Evolutionary conservation across 2,113 vertebrate genomes (phyloP).

Genomic region (Tachuris rubrigastra): DNA sequence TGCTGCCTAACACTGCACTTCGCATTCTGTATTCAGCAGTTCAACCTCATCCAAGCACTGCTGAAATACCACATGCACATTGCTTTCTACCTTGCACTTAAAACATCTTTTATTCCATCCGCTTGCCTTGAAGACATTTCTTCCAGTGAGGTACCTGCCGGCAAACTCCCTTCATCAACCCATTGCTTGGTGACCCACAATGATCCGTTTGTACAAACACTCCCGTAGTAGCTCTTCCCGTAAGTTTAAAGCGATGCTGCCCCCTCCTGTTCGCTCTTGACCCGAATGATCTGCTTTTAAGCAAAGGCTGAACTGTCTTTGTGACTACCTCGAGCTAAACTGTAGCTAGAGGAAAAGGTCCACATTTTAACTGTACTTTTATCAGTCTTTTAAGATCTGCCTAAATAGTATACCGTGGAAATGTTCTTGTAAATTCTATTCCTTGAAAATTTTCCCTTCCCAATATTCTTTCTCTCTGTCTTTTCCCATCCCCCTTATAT

Average conservation of each 20-base stretch:
- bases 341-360: not conserved
- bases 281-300: not conserved
- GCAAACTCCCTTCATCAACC: not conserved
- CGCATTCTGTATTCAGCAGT: not conserved
- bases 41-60: not conserved
- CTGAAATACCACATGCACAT: not conserved
- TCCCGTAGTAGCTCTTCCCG: rapidly evolving
- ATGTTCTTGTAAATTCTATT: not conserved
- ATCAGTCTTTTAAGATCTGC: not conserved
- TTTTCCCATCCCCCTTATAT: not conserved
- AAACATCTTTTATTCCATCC: not conserved
- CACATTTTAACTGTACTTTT: not conserved
- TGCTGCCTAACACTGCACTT: not conserved
- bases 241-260: conserved; percentile 1
- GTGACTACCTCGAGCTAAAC: not conserved
- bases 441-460: not conserved
- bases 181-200: not conserved
- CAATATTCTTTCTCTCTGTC: not conserved
- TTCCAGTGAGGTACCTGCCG: not conserved
- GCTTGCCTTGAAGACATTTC: not conserved
- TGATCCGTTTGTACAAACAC: rapidly evolving
- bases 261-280: conserved; percentile 27
- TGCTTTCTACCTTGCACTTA: not conserved
- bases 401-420: not conserved
- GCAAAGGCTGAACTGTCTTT: not conserved